A percentile compares a stretch with the other conserved stretches of the same genome.
Evolutionary conservation across 1,140 invertebrate species (phyloP).

Genomic region (Calephelis nemesis): DNA sequence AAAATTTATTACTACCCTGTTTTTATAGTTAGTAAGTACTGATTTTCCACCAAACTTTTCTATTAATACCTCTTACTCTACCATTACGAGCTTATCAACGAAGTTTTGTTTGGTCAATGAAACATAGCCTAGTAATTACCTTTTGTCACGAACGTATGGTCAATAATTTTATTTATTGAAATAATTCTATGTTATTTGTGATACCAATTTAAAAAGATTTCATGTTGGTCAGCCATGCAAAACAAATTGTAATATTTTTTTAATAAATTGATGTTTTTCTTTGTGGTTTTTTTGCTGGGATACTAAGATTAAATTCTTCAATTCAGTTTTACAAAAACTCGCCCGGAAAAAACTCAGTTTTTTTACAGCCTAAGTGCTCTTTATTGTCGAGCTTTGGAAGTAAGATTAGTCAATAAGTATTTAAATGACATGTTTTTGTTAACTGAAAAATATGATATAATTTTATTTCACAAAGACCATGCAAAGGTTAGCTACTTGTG

Average conservation of each 20-base stretch:
- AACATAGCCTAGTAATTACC: neutral
- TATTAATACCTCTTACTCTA: slow-evolving; percentile 10
- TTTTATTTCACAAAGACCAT: too few species aligned
- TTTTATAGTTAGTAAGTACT: neutral
- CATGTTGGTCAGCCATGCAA: neutral
- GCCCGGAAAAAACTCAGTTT: too few species aligned
- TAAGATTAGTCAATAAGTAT: too few species aligned
- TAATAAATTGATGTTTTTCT: neutral
- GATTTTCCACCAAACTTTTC: slow-evolving; percentile 11
- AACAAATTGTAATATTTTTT: neutral
- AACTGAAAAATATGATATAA: too few species aligned
- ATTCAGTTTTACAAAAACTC: too few species aligned
- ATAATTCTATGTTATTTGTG: slow-evolving; percentile 9
- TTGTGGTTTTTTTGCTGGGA: too few species aligned
- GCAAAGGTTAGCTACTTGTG: too few species aligned
- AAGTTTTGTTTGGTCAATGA: slow-evolving; percentile 8
- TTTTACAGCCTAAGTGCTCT: too few species aligned
- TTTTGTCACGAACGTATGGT: slow-evolving; percentile 5
- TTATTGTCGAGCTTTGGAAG: too few species aligned
- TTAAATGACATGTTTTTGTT: too few species aligned
- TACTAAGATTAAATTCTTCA: too few species aligned
- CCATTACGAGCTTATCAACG: slow-evolving; percentile 5
- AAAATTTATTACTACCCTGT: too few species aligned
- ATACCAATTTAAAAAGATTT: neutral
- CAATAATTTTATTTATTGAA: slow-evolving; percentile 8